Conservation (phyloP, 2,888 invertebrate genomes). For the Prenolepis imparis region DNA sequence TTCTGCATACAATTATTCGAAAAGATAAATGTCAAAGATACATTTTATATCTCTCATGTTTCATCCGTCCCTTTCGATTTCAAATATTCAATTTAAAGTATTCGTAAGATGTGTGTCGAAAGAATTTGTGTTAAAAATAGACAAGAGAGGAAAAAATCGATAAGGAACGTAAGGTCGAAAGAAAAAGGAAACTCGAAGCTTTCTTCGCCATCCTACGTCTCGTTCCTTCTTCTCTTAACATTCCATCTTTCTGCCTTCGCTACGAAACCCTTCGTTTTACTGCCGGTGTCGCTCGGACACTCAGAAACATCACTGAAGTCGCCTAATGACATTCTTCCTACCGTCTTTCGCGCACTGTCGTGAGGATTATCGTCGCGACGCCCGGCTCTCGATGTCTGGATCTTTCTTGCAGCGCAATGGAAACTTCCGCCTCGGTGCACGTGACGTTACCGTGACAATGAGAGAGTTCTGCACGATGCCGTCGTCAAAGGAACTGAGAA, state of each 20-base stretch:
- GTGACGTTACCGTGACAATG: constrained; percentile 37
- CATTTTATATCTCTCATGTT: background rate
- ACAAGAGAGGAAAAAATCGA: constrained; percentile 30
- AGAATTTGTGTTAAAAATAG: background rate
- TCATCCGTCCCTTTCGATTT: background rate
- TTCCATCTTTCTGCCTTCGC: background rate
- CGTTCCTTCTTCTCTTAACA: background rate
- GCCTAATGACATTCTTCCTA: constrained; percentile 71
- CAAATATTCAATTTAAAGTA: background rate
- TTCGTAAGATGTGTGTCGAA: background rate
- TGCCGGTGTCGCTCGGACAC: constrained; percentile 46
- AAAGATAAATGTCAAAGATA: background rate
- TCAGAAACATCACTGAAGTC: constrained; percentile 58
- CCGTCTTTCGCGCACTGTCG: constrained; percentile 37
- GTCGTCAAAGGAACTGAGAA: constrained; percentile 30
- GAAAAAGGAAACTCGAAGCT: constrained; percentile 51
- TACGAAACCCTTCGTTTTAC: constrained; percentile 36
- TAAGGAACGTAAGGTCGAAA: constrained; percentile 30
- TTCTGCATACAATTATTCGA: background rate
- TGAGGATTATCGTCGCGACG: constrained; percentile 49
- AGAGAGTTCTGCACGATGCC: background rate
- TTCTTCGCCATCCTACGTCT: constrained; percentile 34
- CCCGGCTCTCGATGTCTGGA: constrained; percentile 52
- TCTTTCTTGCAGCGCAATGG: constrained; percentile 44
- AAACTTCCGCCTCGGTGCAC: constrained; percentile 52